Conservation (phyloP, 1,140 invertebrate genomes). For the Apis laboriosa region DNA sequence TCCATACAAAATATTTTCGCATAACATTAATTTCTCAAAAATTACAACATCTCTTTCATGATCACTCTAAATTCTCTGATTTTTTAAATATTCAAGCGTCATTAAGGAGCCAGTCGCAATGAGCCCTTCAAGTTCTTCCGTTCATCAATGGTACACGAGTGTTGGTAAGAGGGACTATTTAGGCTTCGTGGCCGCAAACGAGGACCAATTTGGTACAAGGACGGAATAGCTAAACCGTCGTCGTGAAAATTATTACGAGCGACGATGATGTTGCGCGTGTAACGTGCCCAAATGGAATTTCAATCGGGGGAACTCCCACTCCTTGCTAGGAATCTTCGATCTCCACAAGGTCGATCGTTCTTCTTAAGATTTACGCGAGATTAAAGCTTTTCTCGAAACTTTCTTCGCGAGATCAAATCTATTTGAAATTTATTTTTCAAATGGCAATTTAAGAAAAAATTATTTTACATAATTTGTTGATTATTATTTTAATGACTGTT, state of each 20-base stretch:
- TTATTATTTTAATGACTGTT: too few species aligned
- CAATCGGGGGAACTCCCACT: conserved; percentile 40
- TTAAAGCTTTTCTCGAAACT: background rate
- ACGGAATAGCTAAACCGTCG: conserved; percentile 60
- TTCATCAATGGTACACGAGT: conserved; percentile 16
- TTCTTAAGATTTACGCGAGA: background rate
- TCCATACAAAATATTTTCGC: too few species aligned
- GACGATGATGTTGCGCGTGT: conserved; percentile 15
- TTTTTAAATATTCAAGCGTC: conserved; percentile 17
- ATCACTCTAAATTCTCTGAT: too few species aligned
- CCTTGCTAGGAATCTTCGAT: background rate
- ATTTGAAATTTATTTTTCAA: too few species aligned
- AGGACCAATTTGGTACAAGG: conserved; percentile 60
- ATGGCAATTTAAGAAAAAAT: too few species aligned
- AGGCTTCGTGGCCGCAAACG: conserved; percentile 45
- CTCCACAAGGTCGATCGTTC: conserved; percentile 32
- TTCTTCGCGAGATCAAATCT: background rate
- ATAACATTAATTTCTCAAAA: too few species aligned
- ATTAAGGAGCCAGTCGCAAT: background rate
- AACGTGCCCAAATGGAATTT: conserved; percentile 53
- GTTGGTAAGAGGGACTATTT: conserved; percentile 37
- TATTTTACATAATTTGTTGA: too few species aligned
- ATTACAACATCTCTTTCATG: too few species aligned
- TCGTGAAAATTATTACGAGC: conserved; percentile 59
- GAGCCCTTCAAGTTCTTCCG: conserved; percentile 14